These are phyloP conservation scores for Temnothorax unifasciatus DNA, from an alignment of 2,888 invertebrate genomes.

Conservation along the genomic window DNA sequence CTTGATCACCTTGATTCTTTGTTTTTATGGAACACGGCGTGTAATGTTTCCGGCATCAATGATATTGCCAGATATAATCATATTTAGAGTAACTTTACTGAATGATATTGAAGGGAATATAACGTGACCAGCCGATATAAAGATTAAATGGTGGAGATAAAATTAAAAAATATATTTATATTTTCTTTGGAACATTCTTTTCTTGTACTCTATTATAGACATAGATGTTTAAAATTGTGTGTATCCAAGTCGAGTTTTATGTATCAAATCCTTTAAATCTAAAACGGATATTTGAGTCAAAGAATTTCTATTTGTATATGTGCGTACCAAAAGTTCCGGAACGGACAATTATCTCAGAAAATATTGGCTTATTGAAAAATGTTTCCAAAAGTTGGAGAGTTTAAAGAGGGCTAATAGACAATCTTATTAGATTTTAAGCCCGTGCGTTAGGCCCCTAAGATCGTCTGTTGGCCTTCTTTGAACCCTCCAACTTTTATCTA, in stretches of 20 bases:
- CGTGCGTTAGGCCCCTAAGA: too few species aligned
- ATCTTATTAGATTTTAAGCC: too few species aligned
- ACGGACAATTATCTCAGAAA: too few species aligned
- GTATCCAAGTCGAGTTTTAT: not conserved
- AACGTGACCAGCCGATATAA: not conserved
- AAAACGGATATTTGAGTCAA: not conserved
- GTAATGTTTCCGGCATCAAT: constrained; percentile 33
- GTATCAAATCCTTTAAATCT: not conserved
- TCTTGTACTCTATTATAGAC: not conserved
- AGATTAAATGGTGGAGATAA: not conserved
- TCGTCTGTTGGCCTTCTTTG: too few species aligned
- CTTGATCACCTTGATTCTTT: constrained; percentile 59
- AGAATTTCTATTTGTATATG: not conserved
- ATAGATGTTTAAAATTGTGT: not conserved
- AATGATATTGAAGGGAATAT: not conserved
- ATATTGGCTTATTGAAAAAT: too few species aligned
- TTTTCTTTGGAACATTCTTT: not conserved
- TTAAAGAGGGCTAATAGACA: too few species aligned
- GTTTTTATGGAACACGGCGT: constrained; percentile 34
- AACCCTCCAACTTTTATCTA: too few species aligned
- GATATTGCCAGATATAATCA: not conserved
- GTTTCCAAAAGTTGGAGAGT: too few species aligned
- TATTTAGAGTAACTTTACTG: not conserved
- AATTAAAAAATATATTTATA: not conserved
- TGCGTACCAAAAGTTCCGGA: too few species aligned